Percentiles rank a stretch among this genome's conserved stretches.
phyloP scores from a whole-genome alignment of 2,888 invertebrate genomes.

The Nomada goodeniana region DNA sequence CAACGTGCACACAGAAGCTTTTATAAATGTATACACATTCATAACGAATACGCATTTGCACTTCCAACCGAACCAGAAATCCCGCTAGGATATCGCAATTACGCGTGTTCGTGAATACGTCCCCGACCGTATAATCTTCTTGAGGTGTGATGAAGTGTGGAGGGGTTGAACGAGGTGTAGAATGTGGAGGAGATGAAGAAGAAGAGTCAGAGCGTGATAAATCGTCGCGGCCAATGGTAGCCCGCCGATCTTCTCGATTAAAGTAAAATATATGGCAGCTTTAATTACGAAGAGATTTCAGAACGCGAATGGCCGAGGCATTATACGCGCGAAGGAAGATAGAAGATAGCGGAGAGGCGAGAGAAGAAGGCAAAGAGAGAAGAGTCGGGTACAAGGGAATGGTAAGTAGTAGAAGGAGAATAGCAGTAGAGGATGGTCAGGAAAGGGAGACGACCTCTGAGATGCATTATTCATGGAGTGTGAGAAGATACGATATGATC shows the following conservation, averaged over 20 bases:
- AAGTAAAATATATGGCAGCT: slow-evolving; percentile 81
- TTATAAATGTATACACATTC: no score
- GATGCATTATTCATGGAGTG: slow-evolving; percentile 84
- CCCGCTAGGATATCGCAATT: slow-evolving; percentile 28
- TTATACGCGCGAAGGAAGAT: slow-evolving; percentile 50
- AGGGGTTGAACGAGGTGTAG: slow-evolving; percentile 29
- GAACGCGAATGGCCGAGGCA: slow-evolving; percentile 69
- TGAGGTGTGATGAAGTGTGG: slow-evolving; percentile 50
- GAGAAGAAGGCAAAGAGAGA: slow-evolving; percentile 17
- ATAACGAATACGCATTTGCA: no score
- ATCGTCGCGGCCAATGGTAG: slow-evolving; percentile 74
- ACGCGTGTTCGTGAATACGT: slow-evolving; percentile 17
- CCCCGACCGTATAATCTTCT: slow-evolving; percentile 69
- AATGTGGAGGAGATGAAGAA: slow-evolving; percentile 17
- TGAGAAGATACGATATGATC: slow-evolving; percentile 84
- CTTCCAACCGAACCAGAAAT: background rate
- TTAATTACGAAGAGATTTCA: slow-evolving; percentile 80
- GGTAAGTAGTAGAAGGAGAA: slow-evolving; percentile 36
- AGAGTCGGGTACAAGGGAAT: slow-evolving; percentile 6
- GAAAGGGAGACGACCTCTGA: slow-evolving; percentile 66
- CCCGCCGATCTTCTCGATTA: slow-evolving; percentile 79
- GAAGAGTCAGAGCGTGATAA: slow-evolving; percentile 70
- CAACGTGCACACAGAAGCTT: no score
- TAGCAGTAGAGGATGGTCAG: slow-evolving; percentile 52
- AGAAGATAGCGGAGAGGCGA: background rate